Evolutionary conservation across 1,140 invertebrate species (phyloP).

Genomic region (Brachionus koreanus): DNA sequence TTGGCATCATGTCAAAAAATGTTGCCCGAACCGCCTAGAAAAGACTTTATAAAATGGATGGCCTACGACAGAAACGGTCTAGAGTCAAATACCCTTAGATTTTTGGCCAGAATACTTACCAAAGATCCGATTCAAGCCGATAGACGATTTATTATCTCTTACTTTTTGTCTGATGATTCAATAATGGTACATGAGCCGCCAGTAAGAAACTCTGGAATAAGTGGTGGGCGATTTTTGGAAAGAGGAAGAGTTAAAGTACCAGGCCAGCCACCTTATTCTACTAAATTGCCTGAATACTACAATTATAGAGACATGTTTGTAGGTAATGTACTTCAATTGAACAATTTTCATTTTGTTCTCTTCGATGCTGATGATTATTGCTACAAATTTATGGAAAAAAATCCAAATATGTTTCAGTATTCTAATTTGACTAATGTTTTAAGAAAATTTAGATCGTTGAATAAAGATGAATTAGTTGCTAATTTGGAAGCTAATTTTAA

Average conservation of each 20-base stretch:
- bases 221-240: conserved; percentile 68
- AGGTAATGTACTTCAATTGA: conserved; percentile 70
- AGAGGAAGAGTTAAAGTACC: conserved; percentile 69
- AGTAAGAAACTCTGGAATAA: conserved; percentile 70
- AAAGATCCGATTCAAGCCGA: conserved; percentile 67
- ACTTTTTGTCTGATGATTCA: conserved; percentile 76
- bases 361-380: conserved; percentile 78
- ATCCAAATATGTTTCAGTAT: conserved; percentile 35
- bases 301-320: conserved; percentile 73
- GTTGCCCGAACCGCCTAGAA: conserved; percentile 56
- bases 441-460: conserved; percentile 39
- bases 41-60: conserved; percentile 59
- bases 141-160: conserved; percentile 74
- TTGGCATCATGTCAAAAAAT: conserved; percentile 56
- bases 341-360: conserved; percentile 72
- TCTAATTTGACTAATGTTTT: conserved; percentile 22
- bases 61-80: conserved; percentile 65
- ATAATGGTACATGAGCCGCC: conserved; percentile 73
- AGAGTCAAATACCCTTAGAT: conserved; percentile 73
- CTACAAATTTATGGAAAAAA: conserved; percentile 77
- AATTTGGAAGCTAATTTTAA: conserved; percentile 53
- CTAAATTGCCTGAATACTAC: conserved; percentile 68
- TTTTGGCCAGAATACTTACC: conserved; percentile 70
- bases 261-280: conserved; percentile 63
- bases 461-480: conserved; percentile 49